Evolutionary conservation across 2,888 invertebrate species (phyloP).

Genomic region (Peribatodes rhomboidaria): DNA sequence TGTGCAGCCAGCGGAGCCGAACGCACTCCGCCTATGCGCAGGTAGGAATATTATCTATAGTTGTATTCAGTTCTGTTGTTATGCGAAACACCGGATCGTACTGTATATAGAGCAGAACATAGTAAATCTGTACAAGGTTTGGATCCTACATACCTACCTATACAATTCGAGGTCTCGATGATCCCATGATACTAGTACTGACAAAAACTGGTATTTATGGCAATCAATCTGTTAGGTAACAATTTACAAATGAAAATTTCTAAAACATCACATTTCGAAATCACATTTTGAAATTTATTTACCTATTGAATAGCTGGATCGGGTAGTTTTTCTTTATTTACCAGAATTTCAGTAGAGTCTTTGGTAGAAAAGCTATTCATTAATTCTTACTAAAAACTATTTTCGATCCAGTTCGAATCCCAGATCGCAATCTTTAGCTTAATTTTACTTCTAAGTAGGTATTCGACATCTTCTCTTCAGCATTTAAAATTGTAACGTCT

Average conservation of each 20-base stretch:
- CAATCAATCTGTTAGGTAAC: too few relatives aligned
- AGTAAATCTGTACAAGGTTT: background rate
- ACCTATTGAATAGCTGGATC: background rate
- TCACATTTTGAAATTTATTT: too few relatives aligned
- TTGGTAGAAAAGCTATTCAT: background rate
- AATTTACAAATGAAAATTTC: too few relatives aligned
- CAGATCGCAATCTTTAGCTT: background rate
- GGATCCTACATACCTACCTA: background rate
- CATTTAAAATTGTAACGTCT: conserved; percentile 38
- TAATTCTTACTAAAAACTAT: background rate
- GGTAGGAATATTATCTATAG: background rate
- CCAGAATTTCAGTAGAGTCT: background rate
- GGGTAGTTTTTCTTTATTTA: background rate
- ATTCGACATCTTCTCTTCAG: conserved; percentile 42
- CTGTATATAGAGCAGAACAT: conserved; percentile 1
- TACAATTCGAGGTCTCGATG: conserved; percentile 2
- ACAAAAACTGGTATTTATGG: background rate
- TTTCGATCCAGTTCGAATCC: background rate
- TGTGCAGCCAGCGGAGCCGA: conserved; percentile 40
- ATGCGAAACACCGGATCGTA: background rate
- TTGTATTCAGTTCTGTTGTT: conserved; percentile 1
- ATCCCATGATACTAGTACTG: background rate
- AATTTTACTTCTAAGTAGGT: conserved; percentile 26
- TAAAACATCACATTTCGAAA: too few relatives aligned
- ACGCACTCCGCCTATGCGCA: conserved; percentile 1